Conservation (phyloP, 2,888 invertebrate species). For the Keiferia lycopersicella region DNA sequence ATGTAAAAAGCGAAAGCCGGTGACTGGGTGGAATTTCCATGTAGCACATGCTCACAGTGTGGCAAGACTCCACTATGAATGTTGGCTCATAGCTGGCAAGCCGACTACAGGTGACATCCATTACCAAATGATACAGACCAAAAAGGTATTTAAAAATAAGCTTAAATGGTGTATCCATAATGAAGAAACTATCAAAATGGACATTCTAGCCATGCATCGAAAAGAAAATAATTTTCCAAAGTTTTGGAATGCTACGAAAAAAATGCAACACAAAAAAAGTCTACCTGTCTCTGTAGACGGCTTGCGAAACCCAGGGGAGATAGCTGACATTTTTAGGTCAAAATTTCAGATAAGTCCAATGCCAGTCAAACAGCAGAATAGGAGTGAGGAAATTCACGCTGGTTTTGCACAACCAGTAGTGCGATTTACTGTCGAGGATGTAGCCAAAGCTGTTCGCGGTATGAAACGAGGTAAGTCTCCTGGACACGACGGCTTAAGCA, state of each 20-base stretch:
- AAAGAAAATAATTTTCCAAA: neutral
- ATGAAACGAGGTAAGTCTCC: conserved; percentile 34
- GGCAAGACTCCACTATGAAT: neutral
- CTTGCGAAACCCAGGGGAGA: neutral
- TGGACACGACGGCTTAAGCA: conserved; percentile 15
- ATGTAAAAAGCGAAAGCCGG: conserved; percentile 1
- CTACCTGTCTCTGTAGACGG: conserved; percentile 1
- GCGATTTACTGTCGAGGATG: neutral
- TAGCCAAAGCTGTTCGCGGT: neutral
- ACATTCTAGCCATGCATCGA: conserved; percentile 19
- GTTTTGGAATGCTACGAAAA: neutral
- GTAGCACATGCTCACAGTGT: neutral
- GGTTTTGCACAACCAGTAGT: neutral
- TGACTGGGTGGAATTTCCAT: conserved; percentile 1
- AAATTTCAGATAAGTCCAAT: neutral
- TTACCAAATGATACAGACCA: conserved; percentile 16
- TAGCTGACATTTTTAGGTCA: neutral
- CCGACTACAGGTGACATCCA: conserved; percentile 16
- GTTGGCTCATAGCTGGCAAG: conserved; percentile 15
- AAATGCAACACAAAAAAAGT: neutral
- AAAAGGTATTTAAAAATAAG: neutral
- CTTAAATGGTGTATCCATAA: conserved; percentile 24
- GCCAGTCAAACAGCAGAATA: neutral
- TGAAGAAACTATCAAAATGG: conserved; percentile 20
- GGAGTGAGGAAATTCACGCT: neutral